Conservation (phyloP, 2,888 invertebrate genomes). For the Polia nebulosa region DNA sequence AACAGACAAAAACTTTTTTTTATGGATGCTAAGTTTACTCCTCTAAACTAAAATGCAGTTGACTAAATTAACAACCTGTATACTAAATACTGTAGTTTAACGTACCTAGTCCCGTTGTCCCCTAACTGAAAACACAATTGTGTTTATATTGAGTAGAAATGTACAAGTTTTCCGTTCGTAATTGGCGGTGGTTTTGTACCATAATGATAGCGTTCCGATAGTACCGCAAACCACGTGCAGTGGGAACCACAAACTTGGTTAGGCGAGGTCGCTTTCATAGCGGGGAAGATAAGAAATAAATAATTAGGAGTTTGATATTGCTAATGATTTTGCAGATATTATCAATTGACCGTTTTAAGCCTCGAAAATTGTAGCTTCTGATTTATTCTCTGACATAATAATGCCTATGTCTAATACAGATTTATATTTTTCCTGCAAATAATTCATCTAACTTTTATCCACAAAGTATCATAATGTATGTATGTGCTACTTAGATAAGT, state of each 20-base stretch:
- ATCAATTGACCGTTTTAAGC: background rate
- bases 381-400: background rate
- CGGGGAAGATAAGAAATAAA: slow-evolving; percentile 12
- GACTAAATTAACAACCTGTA: background rate
- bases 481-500: background rate
- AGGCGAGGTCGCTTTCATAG: slow-evolving; percentile 51
- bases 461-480: no score
- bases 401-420: background rate
- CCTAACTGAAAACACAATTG: slow-evolving; percentile 74
- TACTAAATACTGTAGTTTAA: slow-evolving; percentile 68
- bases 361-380: background rate
- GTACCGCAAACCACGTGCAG: slow-evolving; percentile 74
- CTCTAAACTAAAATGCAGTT: background rate
- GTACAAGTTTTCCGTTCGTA: slow-evolving; percentile 76
- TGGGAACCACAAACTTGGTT: slow-evolving; percentile 67
- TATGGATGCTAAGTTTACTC: no score
- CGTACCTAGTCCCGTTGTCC: slow-evolving; percentile 73
- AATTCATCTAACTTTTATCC: no score
- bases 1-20: no score
- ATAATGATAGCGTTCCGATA: slow-evolving; percentile 75
- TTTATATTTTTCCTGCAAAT: background rate
- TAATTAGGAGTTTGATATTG: background rate
- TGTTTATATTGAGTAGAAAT: slow-evolving; percentile 74
- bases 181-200: slow-evolving; percentile 77
- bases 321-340: background rate